phyloP scores from a whole-genome alignment of 2,888 invertebrate species.

The Siphlonurus alternatus region DNA sequence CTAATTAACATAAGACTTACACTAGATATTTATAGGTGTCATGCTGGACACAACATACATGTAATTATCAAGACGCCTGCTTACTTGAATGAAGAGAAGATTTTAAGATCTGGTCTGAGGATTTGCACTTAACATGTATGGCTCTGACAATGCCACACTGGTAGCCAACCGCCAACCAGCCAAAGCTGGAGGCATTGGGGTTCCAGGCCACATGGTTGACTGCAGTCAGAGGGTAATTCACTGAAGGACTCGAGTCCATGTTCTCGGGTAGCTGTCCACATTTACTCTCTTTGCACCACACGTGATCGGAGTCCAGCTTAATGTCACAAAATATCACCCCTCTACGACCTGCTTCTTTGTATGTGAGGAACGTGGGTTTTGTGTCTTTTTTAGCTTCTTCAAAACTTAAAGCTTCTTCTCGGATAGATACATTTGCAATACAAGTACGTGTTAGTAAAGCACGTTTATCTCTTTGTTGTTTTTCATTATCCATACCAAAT shows the following conservation, averaged over 20 bases:
- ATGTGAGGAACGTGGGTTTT: neutral
- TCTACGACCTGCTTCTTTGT: neutral
- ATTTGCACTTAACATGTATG: neutral
- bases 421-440: neutral
- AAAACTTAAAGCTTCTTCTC: no score
- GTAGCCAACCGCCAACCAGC: conserved; percentile 28
- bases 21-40: no score
- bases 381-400: no score
- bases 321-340: neutral
- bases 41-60: no score
- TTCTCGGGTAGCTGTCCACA: neutral
- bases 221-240: neutral
- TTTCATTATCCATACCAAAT: neutral
- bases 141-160: conserved; percentile 29
- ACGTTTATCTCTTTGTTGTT: neutral
- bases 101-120: neutral
- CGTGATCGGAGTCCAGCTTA: neutral
- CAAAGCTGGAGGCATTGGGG: conserved; percentile 28
- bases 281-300: neutral
- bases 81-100: no score
- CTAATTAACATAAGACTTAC: no score
- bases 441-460: neutral
- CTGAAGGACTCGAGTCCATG: neutral
- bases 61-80: neutral
- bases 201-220: conserved; percentile 27